Evolutionary conservation across 2,888 invertebrate genomes (phyloP).

Genomic region (Augiades crinisus): DNA sequence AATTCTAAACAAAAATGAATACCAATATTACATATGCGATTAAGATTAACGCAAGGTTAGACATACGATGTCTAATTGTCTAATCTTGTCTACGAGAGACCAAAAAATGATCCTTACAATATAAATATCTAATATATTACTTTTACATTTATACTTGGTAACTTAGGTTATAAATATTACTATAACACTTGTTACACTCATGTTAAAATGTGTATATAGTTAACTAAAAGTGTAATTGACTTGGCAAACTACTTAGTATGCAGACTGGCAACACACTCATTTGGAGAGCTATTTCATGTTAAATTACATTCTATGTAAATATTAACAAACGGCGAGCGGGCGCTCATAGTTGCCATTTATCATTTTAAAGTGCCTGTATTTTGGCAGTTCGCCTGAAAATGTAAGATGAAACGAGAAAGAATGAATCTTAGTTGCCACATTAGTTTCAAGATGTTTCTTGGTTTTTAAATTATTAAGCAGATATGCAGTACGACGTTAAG

Average conservation of each 20-base stretch:
- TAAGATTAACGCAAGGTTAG: too few relatives aligned
- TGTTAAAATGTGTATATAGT: neutral
- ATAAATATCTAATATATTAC: too few relatives aligned
- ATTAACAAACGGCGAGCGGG: constrained; percentile 12
- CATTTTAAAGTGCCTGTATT: constrained; percentile 20
- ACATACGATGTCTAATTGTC: too few relatives aligned
- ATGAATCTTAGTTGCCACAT: neutral
- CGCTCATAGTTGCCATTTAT: constrained; percentile 16
- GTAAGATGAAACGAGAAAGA: constrained; percentile 12
- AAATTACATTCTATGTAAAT: constrained; percentile 23
- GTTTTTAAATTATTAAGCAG: too few relatives aligned
- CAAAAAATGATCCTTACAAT: too few relatives aligned
- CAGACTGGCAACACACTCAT: neutral
- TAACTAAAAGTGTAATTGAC: neutral
- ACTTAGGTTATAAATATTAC: too few relatives aligned
- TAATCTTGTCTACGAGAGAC: too few relatives aligned
- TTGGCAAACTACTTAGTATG: neutral
- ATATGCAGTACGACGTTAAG: too few relatives aligned
- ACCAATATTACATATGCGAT: too few relatives aligned
- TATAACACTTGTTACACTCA: neutral
- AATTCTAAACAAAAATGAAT: too few relatives aligned
- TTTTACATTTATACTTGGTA: too few relatives aligned
- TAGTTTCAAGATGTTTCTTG: too few relatives aligned
- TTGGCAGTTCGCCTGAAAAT: constrained; percentile 15
- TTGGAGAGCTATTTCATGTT: constrained; percentile 3